Base-by-base conservation (phyloP, 2,888 invertebrate genomes). In the Apamea anceps region DNA sequence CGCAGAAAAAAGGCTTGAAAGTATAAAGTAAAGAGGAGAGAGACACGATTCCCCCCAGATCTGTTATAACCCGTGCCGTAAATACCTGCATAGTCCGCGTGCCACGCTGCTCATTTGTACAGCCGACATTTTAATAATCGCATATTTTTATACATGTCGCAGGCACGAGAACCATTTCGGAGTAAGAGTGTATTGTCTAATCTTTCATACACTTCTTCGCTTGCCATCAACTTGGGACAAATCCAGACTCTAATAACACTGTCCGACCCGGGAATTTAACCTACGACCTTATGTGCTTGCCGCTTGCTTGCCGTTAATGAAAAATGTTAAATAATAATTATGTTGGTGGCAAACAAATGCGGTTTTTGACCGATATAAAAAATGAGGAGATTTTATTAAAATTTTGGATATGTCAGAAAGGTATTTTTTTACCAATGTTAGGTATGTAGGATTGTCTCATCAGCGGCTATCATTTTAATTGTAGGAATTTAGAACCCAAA, bases 111-210 rank as follows among this genome's bases (percentile, higher is more conserved):
- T 95, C 95, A 95, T 95, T 96, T 95, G 95, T 95, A 94, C 93
- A 93, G 92, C 93, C 93, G 93, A 95, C 94, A 95, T 96, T 96
- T 96, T 96, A 96, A 95, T 96, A 95, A 95, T 93, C 93, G 95
- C 95, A 95, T 95, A 95, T 95, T 95, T 95, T 95, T 95, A 94
- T 92, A 88, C 81, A 85, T 82, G 94, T 87, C 72, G 84, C 92
- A 83, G 91, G 51, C 82, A 90, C 25, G 67, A 60, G 3, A 25
- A 13, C 5, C 25, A 75, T 65, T 77, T 75, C 25, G 15, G n/a
- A 1, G 32, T 18, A 13, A 3, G 1, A 13, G 8, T 10, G 32
- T 13, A 1, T 37, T 60, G 45, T 63, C 87, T 74, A 60, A 32
- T n/a, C 42, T 57, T 42, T 25, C 7, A 54, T 74, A 18, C 5